Conservation (phyloP, 2,113 vertebrate genomes). For the Paramisgurnus dabryanus region DNA sequence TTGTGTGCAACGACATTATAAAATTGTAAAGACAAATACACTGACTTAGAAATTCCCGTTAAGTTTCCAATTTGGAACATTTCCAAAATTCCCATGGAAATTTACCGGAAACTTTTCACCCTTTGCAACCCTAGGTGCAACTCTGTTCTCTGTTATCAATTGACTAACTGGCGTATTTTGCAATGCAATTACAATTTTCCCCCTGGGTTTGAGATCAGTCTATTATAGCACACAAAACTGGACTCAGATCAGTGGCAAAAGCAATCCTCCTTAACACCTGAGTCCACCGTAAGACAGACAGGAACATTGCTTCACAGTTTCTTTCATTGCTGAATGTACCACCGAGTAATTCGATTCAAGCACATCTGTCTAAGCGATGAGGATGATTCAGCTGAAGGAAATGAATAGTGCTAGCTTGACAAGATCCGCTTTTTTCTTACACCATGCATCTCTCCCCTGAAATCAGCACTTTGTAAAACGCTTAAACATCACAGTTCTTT, state of each 20-base stretch:
- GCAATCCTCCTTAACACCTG: conserved; percentile 14
- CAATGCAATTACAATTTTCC: neutral
- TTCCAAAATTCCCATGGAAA: too few relatives aligned
- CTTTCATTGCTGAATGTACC: neutral
- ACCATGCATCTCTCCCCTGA: conserved; percentile 14
- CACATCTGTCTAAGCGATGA: conserved; percentile 33
- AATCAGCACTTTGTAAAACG: conserved; percentile 44
- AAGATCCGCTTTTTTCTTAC: conserved; percentile 20
- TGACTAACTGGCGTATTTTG: too few relatives aligned
- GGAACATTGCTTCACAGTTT: neutral
- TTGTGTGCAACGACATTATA: too few relatives aligned
- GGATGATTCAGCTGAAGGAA: conserved; percentile 26
- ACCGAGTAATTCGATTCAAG: conserved; percentile 13
- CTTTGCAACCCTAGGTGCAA: too few relatives aligned
- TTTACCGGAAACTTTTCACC: too few relatives aligned
- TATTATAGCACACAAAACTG: neutral
- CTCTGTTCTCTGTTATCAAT: too few relatives aligned
- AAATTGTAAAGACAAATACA: too few relatives aligned
- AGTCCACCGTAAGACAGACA: neutral
- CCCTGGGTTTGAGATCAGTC: neutral
- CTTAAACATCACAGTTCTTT: conserved; percentile 9
- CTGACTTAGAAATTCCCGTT: too few relatives aligned
- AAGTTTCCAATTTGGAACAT: too few relatives aligned
- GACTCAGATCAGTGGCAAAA: neutral
- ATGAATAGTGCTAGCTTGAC: conserved; percentile 40